A percentile compares a stretch with the other conserved stretches of the same genome.
These are phyloP conservation scores for Noctilio leporinus DNA, from an alignment of 2,113 vertebrate genomes.

Conservation along the genomic window DNA sequence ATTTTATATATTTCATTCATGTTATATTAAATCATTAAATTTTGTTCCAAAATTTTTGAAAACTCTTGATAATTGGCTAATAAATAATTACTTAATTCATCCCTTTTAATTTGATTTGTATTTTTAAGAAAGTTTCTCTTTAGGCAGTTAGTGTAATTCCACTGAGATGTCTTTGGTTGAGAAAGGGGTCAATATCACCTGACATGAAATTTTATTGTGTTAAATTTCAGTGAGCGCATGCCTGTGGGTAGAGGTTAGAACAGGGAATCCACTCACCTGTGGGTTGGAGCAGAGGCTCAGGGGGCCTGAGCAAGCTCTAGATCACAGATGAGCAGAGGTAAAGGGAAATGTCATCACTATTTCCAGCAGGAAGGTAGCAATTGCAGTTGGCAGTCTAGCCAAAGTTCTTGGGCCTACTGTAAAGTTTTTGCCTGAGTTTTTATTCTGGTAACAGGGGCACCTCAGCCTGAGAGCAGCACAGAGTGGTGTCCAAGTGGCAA, in stretches of 20 bases:
- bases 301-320: neutral
- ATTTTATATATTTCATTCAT: slow-evolving; percentile 16
- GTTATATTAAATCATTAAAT: neutral
- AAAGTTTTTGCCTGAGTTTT: neutral
- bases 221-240: neutral
- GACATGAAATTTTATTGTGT: neutral
- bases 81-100: neutral
- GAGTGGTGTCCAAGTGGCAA: neutral
- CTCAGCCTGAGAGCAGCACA: neutral
- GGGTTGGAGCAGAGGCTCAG: neutral
- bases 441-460: neutral
- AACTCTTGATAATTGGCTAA: neutral
- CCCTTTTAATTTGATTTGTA: neutral
- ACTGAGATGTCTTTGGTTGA: neutral
- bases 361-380: neutral
- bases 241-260: neutral
- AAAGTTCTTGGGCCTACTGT: neutral
- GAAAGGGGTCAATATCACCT: neutral
- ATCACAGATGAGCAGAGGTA: neutral
- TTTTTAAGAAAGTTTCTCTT: neutral
- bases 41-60: neutral
- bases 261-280: neutral
- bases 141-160: neutral
- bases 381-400: neutral
- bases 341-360: neutral